Evolutionary conservation across 2,797 vertebrate species (phyloP).

Genomic region (Sternarchorhynchus goeldii): DNA sequence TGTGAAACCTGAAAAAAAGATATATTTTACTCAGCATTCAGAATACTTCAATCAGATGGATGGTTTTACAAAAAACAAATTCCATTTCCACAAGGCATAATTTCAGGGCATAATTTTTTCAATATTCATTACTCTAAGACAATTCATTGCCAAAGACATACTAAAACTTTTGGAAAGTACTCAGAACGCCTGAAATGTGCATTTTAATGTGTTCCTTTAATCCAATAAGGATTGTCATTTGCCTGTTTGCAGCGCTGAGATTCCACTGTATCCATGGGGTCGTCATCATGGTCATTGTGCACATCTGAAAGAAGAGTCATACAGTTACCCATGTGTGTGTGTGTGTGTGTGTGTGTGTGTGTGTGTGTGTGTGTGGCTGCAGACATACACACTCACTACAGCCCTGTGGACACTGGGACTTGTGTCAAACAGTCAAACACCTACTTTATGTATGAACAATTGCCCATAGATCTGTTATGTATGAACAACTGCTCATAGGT

Average conservation of each 20-base stretch:
- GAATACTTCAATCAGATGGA: no score
- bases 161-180: no score
- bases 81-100: no score
- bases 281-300: slow-evolving; percentile 71
- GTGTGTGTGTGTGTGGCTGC: no score
- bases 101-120: no score
- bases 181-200: no score
- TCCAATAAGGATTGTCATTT: slow-evolving; percentile 18
- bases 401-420: neutral
- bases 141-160: no score
- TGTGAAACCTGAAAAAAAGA: no score
- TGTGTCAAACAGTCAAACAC: neutral
- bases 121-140: no score
- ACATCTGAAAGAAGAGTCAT: slow-evolving; percentile 59
- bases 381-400: neutral
- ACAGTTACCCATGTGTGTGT: neutral
- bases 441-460: slow-evolving; percentile 4
- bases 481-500: slow-evolving; percentile 2
- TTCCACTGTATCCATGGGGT: slow-evolving; percentile 67
- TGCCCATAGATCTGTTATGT: slow-evolving; percentile 1
- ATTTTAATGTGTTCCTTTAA: neutral
- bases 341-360: neutral
- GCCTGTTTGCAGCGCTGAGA: slow-evolving; percentile 80
- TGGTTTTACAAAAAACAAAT: no score
- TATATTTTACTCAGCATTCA: no score